Base-by-base conservation (phyloP, 2,888 invertebrate species). In the Hypsopygia costalis region DNA sequence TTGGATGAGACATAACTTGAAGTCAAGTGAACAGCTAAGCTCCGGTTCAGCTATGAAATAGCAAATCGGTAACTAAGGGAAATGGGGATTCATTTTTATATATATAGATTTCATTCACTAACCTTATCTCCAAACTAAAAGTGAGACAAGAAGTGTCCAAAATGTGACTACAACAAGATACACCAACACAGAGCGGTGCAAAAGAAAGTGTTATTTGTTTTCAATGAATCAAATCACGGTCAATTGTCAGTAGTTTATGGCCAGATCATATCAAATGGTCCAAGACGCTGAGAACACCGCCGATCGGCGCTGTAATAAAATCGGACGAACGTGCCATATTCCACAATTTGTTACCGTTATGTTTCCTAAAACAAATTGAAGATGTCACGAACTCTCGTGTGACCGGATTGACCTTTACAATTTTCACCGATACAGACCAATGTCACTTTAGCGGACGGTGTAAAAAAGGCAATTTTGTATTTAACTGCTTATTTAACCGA, bases 321-420 rank as follows among this genome's bases (percentile, higher is more conserved):
- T 12, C 10, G 12, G 31, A 7, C 31, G 8, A 12, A 31, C 11
- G 10, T 3, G 7, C 11, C 11, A 31, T 31, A 12, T 25, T 1
- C 10, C 32, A 22, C 41, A 40, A 31, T 16, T 40, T 12, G 32
- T 30, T 32, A 56, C 67, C 60, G 60, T 62, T 61, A 61, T 44
- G 44, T 50, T 58, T 51, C 53, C 58, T 56, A 58, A 65, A 62
- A 57, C 54, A 66, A 68, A 64, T 62, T 61, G 58, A 42, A 51
- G 51, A 44, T 61, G 64, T 68, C 68, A 68, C 66, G 66, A 63
- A 62, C 59, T 58, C 40, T 46, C 62, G 63, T 66, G 64, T 47
- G 66, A 66, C 58, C 55, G 58, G 1, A 8, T 42, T 43, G 58
- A 66, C 63, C 66, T 64, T 60, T 58, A 32, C 33, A 30, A 47